Evolutionary conservation across 2,888 invertebrate species (phyloP).

Genomic region (Danaus chrysippus): DNA sequence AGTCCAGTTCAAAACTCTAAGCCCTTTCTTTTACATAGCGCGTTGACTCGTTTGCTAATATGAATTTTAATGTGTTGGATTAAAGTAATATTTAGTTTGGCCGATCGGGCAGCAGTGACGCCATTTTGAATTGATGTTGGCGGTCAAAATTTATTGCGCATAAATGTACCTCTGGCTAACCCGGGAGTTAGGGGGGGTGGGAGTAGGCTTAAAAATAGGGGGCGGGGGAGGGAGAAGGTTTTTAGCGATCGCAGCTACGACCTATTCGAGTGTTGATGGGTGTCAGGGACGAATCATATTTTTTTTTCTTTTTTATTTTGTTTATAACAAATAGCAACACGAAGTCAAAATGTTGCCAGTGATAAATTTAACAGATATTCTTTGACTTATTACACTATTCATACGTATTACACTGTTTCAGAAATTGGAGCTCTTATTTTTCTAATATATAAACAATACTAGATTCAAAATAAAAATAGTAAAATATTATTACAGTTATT

Average conservation of each 20-base stretch:
- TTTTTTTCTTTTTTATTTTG: constrained; percentile 10
- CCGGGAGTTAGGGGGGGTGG: constrained; percentile 73
- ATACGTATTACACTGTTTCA: no score
- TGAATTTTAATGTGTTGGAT: constrained; percentile 23
- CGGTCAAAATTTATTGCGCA: constrained; percentile 79
- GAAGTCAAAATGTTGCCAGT: not conserved
- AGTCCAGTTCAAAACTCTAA: constrained; percentile 60
- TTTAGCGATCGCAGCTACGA: constrained; percentile 76
- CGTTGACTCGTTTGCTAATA: constrained; percentile 39
- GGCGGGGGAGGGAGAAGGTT: constrained; percentile 73
- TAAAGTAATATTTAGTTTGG: constrained; percentile 45
- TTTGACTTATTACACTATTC: no score
- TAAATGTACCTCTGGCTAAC: constrained; percentile 79
- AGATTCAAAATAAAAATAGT: no score
- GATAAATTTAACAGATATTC: not conserved
- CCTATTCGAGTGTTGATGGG: constrained; percentile 77
- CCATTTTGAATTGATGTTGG: constrained; percentile 61
- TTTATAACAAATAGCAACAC: constrained; percentile 3
- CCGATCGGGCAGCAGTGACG: constrained; percentile 44
- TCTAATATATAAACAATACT: no score
- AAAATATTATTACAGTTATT: no score
- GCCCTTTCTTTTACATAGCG: constrained; percentile 68
- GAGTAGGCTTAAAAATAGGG: constrained; percentile 78
- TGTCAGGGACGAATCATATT: constrained; percentile 46
- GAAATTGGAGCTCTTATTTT: no score